Evolutionary conservation across 2,113 vertebrate species (phyloP), one percentile per base, ranked within the genome.

Genomic region (Thunnus thynnus): DNA sequence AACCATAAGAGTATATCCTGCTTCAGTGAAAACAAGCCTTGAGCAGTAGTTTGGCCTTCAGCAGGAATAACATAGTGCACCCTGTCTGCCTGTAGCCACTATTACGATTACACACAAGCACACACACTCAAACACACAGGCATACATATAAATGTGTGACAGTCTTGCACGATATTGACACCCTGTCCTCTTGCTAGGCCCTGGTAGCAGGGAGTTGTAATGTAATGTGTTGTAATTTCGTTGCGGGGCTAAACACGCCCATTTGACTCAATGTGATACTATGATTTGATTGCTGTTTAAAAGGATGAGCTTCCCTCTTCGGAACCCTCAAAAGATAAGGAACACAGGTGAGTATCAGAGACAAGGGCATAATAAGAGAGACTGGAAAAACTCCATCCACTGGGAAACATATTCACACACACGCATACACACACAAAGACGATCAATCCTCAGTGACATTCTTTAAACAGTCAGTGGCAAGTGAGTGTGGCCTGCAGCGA

Each of bases 381-480:
- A 1, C 36, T 41, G 36, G 6, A 41, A 41, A 41, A 41, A 41
- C 36, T 41, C 36, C 7, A 41, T 41, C 36, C 7, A 41, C 36
- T 14, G 16, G 27, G 25, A 75, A 70, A 74, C 60, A 20, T 36
- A 51, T 5, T 22, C 25, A 56, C 54, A 56, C 63, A 50, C 12
- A 68, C 4, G 47, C 36, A 72, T 17, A 1, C 20, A 63, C 1
- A 58, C 55, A 25, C 51, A 73, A 81, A 61, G 52, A 82, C 25
- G 62, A 73, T 84, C 78, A 75, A 75, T 87, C 36, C 62, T 73
- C 9, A 0, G 41, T 81, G 80, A 78, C 66, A 76, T 85, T 83
- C 66, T 81, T 73, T 48, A 81, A 83, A 87, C 78, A 73, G 67
- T 69, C 78, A 73, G 67, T 69, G 83, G 62, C 56, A 64, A 73